Evolutionary conservation across 1,140 invertebrate species (phyloP).

Genomic region (Arctopsyche grandis): DNA sequence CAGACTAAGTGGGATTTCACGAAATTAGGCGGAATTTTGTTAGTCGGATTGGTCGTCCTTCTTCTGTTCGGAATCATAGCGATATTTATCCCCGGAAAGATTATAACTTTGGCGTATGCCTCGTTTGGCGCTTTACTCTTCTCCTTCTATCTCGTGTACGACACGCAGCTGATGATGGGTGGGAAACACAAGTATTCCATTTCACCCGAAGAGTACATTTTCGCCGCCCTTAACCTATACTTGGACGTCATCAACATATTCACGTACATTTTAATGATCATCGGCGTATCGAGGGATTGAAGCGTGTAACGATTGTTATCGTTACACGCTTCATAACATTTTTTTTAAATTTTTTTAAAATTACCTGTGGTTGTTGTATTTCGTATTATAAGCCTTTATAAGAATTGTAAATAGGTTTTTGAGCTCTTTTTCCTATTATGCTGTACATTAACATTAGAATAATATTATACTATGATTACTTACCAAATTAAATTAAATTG

Average conservation of each 20-base stretch:
- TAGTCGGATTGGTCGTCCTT: constrained; percentile 81
- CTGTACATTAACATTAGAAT: no score
- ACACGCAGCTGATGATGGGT: constrained; percentile 94
- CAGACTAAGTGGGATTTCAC: constrained; percentile 96
- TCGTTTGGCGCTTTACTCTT: constrained; percentile 83
- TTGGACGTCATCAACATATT: constrained; percentile 93
- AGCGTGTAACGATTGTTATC: not conserved
- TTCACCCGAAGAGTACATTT: constrained; percentile 95
- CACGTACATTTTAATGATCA: constrained; percentile 85
- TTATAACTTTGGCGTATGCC: constrained; percentile 80
- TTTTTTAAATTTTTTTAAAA: not conserved
- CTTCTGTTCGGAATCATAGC: constrained; percentile 85
- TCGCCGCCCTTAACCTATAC: constrained; percentile 91
- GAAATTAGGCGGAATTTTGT: constrained; percentile 79
- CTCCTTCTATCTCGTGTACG: constrained; percentile 79
- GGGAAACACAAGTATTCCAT: constrained; percentile 91
- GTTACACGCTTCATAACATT: no score
- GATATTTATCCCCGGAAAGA: constrained; percentile 74
- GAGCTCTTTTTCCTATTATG: no score
- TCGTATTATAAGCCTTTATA: no score
- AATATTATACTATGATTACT: no score
- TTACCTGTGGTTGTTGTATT: not conserved
- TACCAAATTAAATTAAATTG: no score
- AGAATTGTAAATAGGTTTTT: no score
- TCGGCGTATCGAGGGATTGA: constrained; percentile 73